Evolutionary conservation across 2,888 invertebrate species (phyloP), one percentile per base, ranked within the genome.

Genomic region (Rotaria socialis): DNA sequence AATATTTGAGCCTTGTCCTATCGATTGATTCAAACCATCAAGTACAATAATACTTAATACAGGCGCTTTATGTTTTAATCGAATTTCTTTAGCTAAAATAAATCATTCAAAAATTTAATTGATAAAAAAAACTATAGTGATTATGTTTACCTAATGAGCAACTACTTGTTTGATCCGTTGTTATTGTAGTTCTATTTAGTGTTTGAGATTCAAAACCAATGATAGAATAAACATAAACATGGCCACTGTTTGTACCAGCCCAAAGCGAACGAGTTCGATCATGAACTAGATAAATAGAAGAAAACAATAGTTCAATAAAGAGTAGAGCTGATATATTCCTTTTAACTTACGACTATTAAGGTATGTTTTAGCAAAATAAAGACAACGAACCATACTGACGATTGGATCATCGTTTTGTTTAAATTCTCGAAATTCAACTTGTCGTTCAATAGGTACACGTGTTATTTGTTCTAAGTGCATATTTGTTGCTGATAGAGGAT

Each of bases 171-270:
- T 55, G 85, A n/a, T 67, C 84, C 43, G 58, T 60, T 1, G 60
- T 58, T 22, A 43, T 85, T 3, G 87, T 35, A 35, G 84, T 35
- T 35, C 24, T 55, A 67, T 85, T 52, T 16, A 16, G 35, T 16
- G 35, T 19, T 14, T 80, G 80, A 11, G 80, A 43, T 47, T 80
- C 80, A 47, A 43, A 43, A 43, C 96, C 93, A 88, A 94, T 94
- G 89, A 97, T 93, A 85, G 96, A 95, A 92, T 96, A 96, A 60
- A 97, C 95, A 90, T 94, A 96, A 24, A 99, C 95, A 7, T 96
- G 95, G 85, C 97, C 98, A 89, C 95, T 95, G 92, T 97, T 97
- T 75, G 97, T 97, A 58, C 97, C 98, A 85, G 96, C 96, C 97
- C 97, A 97, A 87, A 99, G 92, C 1, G 97, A 96, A 22, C 96